Evolutionary conservation across 2,797 vertebrate genomes (phyloP), one percentile per base, ranked within the genome.

Genomic region (Argyrosomus regius): DNA sequence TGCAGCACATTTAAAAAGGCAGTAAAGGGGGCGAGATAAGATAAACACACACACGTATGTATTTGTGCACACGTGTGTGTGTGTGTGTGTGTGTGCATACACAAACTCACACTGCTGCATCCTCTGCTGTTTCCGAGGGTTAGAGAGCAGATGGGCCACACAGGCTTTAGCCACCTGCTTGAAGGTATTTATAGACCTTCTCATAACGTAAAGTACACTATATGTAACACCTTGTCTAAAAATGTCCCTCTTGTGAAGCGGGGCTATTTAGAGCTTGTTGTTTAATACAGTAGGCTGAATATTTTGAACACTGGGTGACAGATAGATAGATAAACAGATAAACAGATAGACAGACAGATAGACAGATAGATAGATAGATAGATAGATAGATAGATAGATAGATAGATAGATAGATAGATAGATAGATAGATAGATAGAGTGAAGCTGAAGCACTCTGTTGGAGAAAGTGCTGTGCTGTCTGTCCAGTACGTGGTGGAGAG

Each of bases 111-210:
- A 61, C 67, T 61, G 56, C 31, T 50, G 45, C 65, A 59, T 78
- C 28, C 69, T 75, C 41, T 52, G 39, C 77, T 75, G 46, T 87
- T 89, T 81, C 75, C 18, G 28, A 76, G 90, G 82, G 89, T 88
- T 84, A 82, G 76, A 74, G 85, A 92, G 87, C 95, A 95, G 93
- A 95, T 95, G 93, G 93, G 71, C 85, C 81, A 89, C 86, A 84
- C 83, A 84, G 87, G 90, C 80, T 93, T 94, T 86, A 89, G 87
- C 91, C 93, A 91, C 89, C 91, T 92, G 88, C 88, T 87, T 79
- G 66, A 18, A 84, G 90, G 68, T 94, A 95, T 94, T 92, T 92
- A 92, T 93, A 95, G 89, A 85, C 17, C 53, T 67, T 78, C 85
- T 87, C 83, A 86, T 82, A 73, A 84, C 78, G 72, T 65, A 58